A percentile compares a stretch with the other conserved stretches of the same genome.
phyloP scores from a whole-genome alignment of 2,888 invertebrate genomes.

The Ferdinandea cuprea region DNA sequence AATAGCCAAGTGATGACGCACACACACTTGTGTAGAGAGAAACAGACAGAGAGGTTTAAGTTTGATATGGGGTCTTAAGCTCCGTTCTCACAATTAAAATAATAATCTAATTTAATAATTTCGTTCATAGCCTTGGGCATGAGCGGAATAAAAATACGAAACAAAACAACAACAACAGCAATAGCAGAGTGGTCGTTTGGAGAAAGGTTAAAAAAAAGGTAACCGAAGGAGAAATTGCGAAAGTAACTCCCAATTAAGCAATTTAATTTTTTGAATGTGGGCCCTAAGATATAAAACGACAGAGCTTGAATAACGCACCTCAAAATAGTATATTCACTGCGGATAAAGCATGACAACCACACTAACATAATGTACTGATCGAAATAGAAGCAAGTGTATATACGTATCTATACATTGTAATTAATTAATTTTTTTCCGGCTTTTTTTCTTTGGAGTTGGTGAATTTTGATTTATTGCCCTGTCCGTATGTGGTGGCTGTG shows the following conservation, averaged over 20 bases:
- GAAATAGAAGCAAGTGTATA: slow-evolving; percentile 7
- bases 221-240: slow-evolving; percentile 16
- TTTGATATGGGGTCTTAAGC: neutral
- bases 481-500: slow-evolving; percentile 27
- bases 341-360: neutral
- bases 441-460: neutral
- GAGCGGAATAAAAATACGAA: neutral
- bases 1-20: neutral
- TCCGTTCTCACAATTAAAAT: slow-evolving; percentile 59
- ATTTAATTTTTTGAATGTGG: neutral
- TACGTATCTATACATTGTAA: slow-evolving; percentile 4
- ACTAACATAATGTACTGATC: neutral
- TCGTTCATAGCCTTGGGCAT: slow-evolving; percentile 22
- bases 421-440: slow-evolving; percentile 43
- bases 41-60: neutral
- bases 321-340: no score
- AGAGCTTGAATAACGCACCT: neutral
- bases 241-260: slow-evolving; percentile 30
- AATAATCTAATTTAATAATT: slow-evolving; percentile 60
- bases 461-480: slow-evolving; percentile 58
- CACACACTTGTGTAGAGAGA: no score
- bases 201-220: slow-evolving; percentile 7
- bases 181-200: neutral
- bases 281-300: neutral
- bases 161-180: neutral